phyloP scores from a whole-genome alignment of 2,797 vertebrate genomes.

The Tenualosa ilisha region DNA sequence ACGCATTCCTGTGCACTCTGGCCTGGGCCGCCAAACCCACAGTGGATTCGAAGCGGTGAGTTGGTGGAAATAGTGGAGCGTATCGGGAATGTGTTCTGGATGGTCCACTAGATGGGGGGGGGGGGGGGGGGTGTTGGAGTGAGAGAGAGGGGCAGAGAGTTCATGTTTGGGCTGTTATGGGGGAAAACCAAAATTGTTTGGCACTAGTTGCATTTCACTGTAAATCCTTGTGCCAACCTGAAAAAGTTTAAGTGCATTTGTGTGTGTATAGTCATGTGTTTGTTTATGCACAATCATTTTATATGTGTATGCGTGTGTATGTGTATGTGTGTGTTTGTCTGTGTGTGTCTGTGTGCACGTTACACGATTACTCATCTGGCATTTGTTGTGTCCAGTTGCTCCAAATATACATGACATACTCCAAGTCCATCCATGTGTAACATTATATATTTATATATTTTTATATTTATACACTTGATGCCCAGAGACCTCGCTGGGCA shows the following conservation, averaged over 20 bases:
- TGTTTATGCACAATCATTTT: neutral
- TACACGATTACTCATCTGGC: neutral
- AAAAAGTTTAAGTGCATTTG: neutral
- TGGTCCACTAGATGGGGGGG: neutral
- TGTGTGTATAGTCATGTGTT: too few species aligned
- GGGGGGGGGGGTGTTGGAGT: neutral
- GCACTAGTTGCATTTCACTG: neutral
- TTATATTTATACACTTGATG: neutral
- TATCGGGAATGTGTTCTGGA: conserved; percentile 10
- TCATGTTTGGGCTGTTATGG: conserved; percentile 3
- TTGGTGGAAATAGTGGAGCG: conserved; percentile 9
- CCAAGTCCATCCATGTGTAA: neutral
- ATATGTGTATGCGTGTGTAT: neutral
- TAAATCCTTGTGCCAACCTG: neutral
- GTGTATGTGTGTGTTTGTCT: neutral
- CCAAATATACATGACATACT: neutral
- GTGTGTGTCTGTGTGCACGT: neutral
- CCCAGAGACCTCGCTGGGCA: neutral
- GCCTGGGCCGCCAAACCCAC: conserved; percentile 7
- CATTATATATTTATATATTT: neutral
- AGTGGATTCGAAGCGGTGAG: conserved; percentile 30
- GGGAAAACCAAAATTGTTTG: neutral
- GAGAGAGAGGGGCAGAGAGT: neutral
- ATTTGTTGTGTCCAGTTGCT: neutral
- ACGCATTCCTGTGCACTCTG: conserved; percentile 17